Evolutionary conservation across 2,888 invertebrate species (phyloP).

Genomic region (Mythimna pallens): DNA sequence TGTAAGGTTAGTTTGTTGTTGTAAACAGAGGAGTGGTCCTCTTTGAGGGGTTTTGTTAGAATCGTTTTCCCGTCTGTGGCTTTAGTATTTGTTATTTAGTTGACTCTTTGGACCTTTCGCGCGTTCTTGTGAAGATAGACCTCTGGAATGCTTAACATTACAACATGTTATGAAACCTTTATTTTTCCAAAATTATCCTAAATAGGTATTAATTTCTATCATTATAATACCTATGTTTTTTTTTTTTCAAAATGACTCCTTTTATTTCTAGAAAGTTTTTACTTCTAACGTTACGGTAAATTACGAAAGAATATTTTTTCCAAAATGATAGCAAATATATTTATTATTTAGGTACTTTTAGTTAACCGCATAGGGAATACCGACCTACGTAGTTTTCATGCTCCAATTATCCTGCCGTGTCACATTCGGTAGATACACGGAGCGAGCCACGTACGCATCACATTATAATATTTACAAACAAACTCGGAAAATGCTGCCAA

Average conservation of each 20-base stretch:
- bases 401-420: conserved; percentile 38
- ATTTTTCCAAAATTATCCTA: neutral
- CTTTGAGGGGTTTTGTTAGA: neutral
- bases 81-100: neutral
- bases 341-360: neutral
- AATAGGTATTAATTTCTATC: neutral
- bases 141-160: neutral
- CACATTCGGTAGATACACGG: conserved; percentile 40
- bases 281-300: neutral
- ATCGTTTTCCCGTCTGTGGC: neutral
- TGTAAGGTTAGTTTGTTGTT: conserved; percentile 8
- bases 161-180: neutral
- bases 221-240: no score
- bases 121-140: neutral
- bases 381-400: conserved; percentile 1
- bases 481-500: conserved; percentile 43
- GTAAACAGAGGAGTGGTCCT: conserved; percentile 25
- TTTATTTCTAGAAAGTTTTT: neutral
- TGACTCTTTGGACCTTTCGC: neutral
- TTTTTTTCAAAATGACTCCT: neutral
- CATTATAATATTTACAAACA: conserved; percentile 50
- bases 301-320: neutral
- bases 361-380: conserved; percentile 6
- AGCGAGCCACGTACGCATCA: conserved; percentile 54
- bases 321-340: no score